A percentile compares a stretch with the other conserved stretches of the same genome.
Evolutionary conservation across 2,797 vertebrate genomes (phyloP).

Genomic region (Parambassis ranga): DNA sequence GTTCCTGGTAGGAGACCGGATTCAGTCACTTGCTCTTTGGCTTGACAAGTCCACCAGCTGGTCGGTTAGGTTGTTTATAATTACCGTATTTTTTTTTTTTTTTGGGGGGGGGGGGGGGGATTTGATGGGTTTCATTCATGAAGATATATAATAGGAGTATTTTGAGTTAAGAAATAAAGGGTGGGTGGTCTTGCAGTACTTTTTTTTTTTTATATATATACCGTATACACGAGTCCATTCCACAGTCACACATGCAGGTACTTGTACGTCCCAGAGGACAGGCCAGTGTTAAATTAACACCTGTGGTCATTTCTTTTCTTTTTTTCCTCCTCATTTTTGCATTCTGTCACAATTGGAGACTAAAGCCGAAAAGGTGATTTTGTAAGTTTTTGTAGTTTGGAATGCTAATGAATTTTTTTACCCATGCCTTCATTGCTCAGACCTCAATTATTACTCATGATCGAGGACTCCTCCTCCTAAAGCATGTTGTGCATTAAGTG

Average conservation of each 20-base stretch:
- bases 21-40: neutral
- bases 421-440: slow-evolving; percentile 18
- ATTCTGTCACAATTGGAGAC: slow-evolving; percentile 72
- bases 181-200: neutral
- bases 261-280: neutral
- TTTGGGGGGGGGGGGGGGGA: no score
- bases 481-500: slow-evolving; percentile 45
- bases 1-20: no score
- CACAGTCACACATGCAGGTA: neutral
- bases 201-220: no score
- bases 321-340: slow-evolving; percentile 63
- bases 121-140: no score
- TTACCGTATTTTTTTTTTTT: no score
- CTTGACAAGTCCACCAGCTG: neutral
- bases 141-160: no score
- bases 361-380: slow-evolving; percentile 81
- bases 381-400: slow-evolving; percentile 42
- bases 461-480: slow-evolving; percentile 10
- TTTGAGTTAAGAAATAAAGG: no score
- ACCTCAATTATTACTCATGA: slow-evolving; percentile 1
- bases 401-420: slow-evolving; percentile 43
- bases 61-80: no score
- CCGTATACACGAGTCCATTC: no score
- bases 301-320: slow-evolving; percentile 54
- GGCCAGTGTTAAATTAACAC: slow-evolving; percentile 16